Percentiles rank a stretch among this genome's conserved stretches.
Evolutionary conservation across 1,140 invertebrate genomes (phyloP).

Genomic region (Drosophila subpulchrella): DNA sequence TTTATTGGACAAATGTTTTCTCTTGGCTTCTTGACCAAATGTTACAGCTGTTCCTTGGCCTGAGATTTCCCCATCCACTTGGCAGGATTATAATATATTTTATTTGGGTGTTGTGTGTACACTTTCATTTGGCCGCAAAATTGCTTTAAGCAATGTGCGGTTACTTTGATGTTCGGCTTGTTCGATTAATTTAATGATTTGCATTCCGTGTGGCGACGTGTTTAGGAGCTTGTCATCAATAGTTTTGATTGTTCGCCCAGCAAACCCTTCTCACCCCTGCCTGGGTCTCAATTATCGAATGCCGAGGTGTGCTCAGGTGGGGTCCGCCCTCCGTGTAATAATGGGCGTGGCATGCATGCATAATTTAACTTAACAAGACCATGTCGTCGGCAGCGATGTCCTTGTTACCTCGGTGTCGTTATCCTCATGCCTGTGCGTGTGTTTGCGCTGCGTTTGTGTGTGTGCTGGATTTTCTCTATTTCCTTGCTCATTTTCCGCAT

Average conservation of each 20-base stretch:
- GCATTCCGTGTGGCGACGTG: slow-evolving; percentile 5
- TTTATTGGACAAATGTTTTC: slow-evolving; percentile 55
- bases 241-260: slow-evolving; percentile 17
- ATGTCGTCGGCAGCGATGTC: slow-evolving; percentile 59
- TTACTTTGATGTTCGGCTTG: slow-evolving; percentile 23
- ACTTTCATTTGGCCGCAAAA: slow-evolving; percentile 34
- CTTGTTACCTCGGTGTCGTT: slow-evolving; percentile 58
- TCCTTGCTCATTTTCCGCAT: slow-evolving; percentile 79
- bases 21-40: slow-evolving; percentile 26
- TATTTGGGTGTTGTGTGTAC: slow-evolving; percentile 10
- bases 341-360: slow-evolving; percentile 68
- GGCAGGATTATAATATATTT: slow-evolving; percentile 19
- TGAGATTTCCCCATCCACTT: slow-evolving; percentile 3
- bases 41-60: slow-evolving; percentile 24
- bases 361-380: slow-evolving; percentile 80
- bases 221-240: slow-evolving; percentile 20
- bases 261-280: slow-evolving; percentile 3
- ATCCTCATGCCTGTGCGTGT: slow-evolving; percentile 14
- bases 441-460: slow-evolving; percentile 23
- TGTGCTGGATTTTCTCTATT: slow-evolving; percentile 54
- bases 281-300: slow-evolving; percentile 51
- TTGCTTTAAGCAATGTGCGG: slow-evolving; percentile 21
- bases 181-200: slow-evolving; percentile 30
- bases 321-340: slow-evolving; percentile 28
- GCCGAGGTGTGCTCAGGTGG: slow-evolving; percentile 37